Evolutionary conservation across 2,113 vertebrate genomes (phyloP).

Genomic region (Desmodus rotundus): DNA sequence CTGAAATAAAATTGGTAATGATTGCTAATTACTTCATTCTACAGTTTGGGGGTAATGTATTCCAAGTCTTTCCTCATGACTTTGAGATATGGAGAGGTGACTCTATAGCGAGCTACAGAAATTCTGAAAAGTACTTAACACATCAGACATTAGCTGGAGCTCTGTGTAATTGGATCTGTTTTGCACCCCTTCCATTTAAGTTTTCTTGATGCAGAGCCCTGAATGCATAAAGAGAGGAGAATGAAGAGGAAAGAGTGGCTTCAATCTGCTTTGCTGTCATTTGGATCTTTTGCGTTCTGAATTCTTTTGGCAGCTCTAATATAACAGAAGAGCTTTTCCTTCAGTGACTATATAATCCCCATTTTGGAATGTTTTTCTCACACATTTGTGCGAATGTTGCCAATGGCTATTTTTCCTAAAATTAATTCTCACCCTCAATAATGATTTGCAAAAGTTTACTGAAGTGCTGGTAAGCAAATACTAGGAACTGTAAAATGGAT

Average conservation of each 20-base stretch:
- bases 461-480: slow-evolving; percentile 77
- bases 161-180: slow-evolving; percentile 72
- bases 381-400: slow-evolving; percentile 62
- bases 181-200: slow-evolving; percentile 72
- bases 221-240: slow-evolving; percentile 71
- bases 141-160: slow-evolving; percentile 62
- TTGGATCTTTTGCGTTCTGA: slow-evolving; percentile 75
- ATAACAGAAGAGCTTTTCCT: slow-evolving; percentile 74
- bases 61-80: slow-evolving; percentile 61
- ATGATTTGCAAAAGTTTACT: slow-evolving; percentile 75
- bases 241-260: slow-evolving; percentile 60
- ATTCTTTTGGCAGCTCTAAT: slow-evolving; percentile 75
- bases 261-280: slow-evolving; percentile 76
- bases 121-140: slow-evolving; percentile 71
- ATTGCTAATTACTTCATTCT: slow-evolving; percentile 68
- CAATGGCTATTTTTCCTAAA: slow-evolving; percentile 75
- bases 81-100: slow-evolving; percentile 65
- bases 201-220: slow-evolving; percentile 73
- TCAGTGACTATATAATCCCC: slow-evolving; percentile 64
- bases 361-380: slow-evolving; percentile 73
- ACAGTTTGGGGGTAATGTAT: slow-evolving; percentile 54
- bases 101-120: slow-evolving; percentile 59
- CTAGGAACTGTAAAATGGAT: slow-evolving; percentile 67
- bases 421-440: slow-evolving; percentile 74
- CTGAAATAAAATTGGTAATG: slow-evolving; percentile 69